Percentiles rank a stretch among this genome's conserved stretches.
Evolutionary conservation across 2,797 vertebrate genomes (phyloP).

Genomic region (Nannoperca australis): DNA sequence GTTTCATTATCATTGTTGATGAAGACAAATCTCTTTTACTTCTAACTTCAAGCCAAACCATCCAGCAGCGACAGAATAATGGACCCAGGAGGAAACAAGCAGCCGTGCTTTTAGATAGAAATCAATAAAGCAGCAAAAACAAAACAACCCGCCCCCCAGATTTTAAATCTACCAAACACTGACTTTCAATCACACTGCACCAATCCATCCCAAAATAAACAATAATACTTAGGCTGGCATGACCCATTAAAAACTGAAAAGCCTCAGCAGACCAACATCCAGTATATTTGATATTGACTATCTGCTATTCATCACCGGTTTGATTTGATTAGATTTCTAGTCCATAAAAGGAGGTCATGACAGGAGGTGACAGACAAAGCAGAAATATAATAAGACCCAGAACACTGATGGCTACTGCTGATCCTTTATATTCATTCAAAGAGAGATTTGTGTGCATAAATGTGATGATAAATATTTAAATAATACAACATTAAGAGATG

Average conservation of each 20-base stretch:
- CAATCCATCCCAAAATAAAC: conserved; percentile 30
- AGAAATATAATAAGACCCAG: conserved; percentile 12
- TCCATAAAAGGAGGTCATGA: conserved; percentile 37
- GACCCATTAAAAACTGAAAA: conserved; percentile 53
- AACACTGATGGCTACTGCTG: conserved; percentile 14
- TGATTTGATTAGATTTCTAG: conserved; percentile 60
- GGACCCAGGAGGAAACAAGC: conserved; percentile 32
- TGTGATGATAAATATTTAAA: neutral
- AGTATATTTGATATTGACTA: conserved; percentile 59
- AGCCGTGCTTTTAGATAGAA: conserved; percentile 20
- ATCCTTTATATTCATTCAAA: neutral
- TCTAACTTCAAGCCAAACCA: conserved; percentile 20
- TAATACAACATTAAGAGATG: neutral
- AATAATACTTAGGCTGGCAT: conserved; percentile 11
- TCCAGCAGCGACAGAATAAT: conserved; percentile 28
- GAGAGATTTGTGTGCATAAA: neutral
- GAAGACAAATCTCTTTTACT: conserved; percentile 57
- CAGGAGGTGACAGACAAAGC: neutral
- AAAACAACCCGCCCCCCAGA: conserved; percentile 13
- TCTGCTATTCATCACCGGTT: conserved; percentile 42
- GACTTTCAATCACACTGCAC: conserved; percentile 46
- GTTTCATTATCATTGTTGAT: conserved; percentile 46
- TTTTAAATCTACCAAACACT: conserved; percentile 6
- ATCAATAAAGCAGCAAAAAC: conserved; percentile 65
- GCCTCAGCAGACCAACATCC: conserved; percentile 11